Percentiles rank a stretch among this genome's conserved stretches.
Conservation (phyloP, 2,113 vertebrate genomes). For the human (Homo sapiens) region GRCh38 chr2:156947001-156947500, state of each 20-base stretch:
- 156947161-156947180: background rate
- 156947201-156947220: background rate
- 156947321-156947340: background rate
- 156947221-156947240: background rate
- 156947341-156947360: background rate
- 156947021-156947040: slow-evolving; percentile 28
- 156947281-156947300: background rate
- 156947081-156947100: background rate
- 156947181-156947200: background rate
- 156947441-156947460: background rate
- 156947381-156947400: background rate
- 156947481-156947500: background rate
- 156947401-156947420: background rate
- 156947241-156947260: background rate
- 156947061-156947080: background rate
- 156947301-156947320: background rate
- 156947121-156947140: background rate
- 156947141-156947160: background rate
- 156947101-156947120: background rate
- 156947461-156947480: background rate
- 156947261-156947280: background rate
- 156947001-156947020: background rate
- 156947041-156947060: background rate
- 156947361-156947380: background rate
- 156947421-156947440: background rate